phyloP scores from a whole-genome alignment of 2,888 invertebrate genomes.

The Ganaspis brasiliensis region DNA sequence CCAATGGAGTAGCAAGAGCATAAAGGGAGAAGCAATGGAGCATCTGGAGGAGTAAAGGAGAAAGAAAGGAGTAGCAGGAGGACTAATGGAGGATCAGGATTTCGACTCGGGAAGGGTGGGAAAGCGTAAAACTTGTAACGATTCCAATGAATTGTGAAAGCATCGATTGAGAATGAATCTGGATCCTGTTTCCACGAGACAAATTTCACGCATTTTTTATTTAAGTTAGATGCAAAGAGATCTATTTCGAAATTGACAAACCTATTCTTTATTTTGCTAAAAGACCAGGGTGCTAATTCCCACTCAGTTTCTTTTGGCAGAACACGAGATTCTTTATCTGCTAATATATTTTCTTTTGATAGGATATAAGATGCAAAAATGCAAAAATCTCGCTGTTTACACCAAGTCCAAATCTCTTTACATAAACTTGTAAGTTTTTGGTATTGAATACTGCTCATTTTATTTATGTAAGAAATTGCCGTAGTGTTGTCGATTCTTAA shows the following conservation, averaged over 20 bases:
- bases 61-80: too few species aligned
- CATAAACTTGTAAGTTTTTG: conserved; percentile 30
- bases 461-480: conserved; percentile 52
- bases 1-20: too few species aligned
- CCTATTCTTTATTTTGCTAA: conserved; percentile 49
- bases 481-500: conserved; percentile 41
- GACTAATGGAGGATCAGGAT: too few species aligned
- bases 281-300: conserved; percentile 48
- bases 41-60: too few species aligned
- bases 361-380: conserved; percentile 51
- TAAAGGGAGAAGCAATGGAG: too few species aligned
- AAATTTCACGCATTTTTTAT: neutral
- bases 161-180: neutral
- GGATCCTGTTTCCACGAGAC: neutral
- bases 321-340: conserved; percentile 47
- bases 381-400: conserved; percentile 32
- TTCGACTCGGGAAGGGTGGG: too few species aligned
- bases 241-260: conserved; percentile 49
- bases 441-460: conserved; percentile 48
- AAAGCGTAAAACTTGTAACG: conserved; percentile 44
- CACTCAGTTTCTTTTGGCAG: conserved; percentile 48
- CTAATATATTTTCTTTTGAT: conserved; percentile 45
- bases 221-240: neutral
- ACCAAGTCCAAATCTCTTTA: conserved; percentile 50
- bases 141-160: conserved; percentile 44